These are phyloP conservation scores for Phylloscopus trochiloides DNA, from an alignment of 2,113 vertebrate genomes.

Conservation along the genomic window DNA sequence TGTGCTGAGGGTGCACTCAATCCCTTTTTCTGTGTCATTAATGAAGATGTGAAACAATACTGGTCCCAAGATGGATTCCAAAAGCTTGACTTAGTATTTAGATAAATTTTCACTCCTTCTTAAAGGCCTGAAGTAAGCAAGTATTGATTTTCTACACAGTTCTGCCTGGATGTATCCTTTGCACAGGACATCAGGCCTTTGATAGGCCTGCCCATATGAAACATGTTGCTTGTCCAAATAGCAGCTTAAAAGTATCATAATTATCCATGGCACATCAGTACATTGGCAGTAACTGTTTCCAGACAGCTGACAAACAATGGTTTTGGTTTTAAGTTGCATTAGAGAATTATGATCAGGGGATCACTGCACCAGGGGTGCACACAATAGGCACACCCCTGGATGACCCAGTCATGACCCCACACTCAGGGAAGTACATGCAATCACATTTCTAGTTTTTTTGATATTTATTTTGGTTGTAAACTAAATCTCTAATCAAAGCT, in stretches of 20 bases:
- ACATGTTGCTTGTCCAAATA: background rate
- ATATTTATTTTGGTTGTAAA: background rate
- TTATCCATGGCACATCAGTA: background rate
- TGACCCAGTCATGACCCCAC: background rate
- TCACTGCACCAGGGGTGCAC: background rate
- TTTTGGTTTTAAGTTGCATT: background rate
- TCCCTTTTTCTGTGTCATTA: background rate
- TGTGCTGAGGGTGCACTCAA: background rate
- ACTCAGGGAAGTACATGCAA: background rate
- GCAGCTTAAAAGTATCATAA: background rate
- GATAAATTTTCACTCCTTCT: background rate
- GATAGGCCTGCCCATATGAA: background rate
- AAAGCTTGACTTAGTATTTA: background rate
- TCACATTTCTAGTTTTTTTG: background rate
- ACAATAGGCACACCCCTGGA: background rate
- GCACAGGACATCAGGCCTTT: background rate
- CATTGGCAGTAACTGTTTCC: background rate
- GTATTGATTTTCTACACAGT: background rate
- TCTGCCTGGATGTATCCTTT: background rate
- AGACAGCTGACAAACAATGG: background rate
- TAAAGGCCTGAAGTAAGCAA: background rate
- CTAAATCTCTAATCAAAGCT: background rate
- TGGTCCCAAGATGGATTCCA: background rate
- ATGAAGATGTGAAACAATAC: background rate
- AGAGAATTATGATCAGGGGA: background rate